phyloP scores from a whole-genome alignment of 2,888 invertebrate species.

The Digitonthophagus gazella region DNA sequence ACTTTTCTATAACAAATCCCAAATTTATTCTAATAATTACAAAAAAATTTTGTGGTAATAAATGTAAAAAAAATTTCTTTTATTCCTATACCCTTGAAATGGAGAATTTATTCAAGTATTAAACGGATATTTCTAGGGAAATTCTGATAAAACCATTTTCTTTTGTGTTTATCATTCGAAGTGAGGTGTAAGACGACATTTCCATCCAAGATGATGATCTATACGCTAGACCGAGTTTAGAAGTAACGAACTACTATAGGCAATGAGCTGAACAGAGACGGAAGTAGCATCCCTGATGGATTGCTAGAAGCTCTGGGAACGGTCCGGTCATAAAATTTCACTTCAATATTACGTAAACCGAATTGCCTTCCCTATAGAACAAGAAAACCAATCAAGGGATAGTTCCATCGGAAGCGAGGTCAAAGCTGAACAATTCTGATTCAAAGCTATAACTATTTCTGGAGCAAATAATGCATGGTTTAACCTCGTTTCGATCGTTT shows the following conservation, averaged over 20 bases:
- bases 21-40: too few relatives aligned
- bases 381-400: background rate
- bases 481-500: background rate
- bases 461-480: background rate
- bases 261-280: slow-evolving; percentile 34
- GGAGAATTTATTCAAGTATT: too few relatives aligned
- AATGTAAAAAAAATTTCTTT: too few relatives aligned
- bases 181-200: slow-evolving; percentile 3
- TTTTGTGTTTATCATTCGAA: background rate
- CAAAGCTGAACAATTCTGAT: background rate
- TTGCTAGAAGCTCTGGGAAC: background rate
- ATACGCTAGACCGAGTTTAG: slow-evolving; percentile 44
- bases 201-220: slow-evolving; percentile 33
- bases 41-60: background rate
- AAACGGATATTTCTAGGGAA: background rate
- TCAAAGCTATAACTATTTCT: background rate
- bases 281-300: background rate
- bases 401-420: too few relatives aligned
- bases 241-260: slow-evolving; percentile 47
- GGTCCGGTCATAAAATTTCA: background rate
- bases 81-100: too few relatives aligned
- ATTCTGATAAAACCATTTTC: background rate
- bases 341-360: background rate
- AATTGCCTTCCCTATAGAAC: background rate
- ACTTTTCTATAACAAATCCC: too few relatives aligned